Evolutionary conservation across 2,888 invertebrate species (phyloP), one percentile per base, ranked within the genome.

Genomic region (Crossocerus cetratus): DNA sequence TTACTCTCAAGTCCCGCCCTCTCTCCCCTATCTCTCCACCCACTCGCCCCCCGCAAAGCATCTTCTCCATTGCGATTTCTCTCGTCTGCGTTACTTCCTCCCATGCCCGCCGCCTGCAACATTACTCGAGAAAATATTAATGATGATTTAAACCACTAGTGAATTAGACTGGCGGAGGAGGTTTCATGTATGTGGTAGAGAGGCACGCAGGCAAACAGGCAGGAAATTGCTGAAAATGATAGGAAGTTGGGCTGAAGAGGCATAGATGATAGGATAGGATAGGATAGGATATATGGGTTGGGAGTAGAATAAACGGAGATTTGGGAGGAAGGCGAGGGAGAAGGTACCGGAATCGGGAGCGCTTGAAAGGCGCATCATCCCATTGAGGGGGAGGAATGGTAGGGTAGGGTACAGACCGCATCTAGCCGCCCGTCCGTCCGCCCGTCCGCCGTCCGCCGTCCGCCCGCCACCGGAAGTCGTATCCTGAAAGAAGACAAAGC

Each of bases 401-500:
- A n/a, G n/a, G n/a, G n/a, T n/a, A n/a, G n/a, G n/a, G n/a, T n/a
- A n/a, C n/a, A n/a, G n/a, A n/a, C 80, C 80, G 84, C 84, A 84
- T 84, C 84, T 85, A 84, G 77, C 80, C 84, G 82, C 84, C n/a
- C n/a, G n/a, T n/a, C n/a, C n/a, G n/a, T n/a, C n/a, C n/a, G n/a
- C n/a, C n/a, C n/a, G n/a, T n/a, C n/a, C n/a, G n/a, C n/a, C n/a
- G n/a, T n/a, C n/a, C n/a, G n/a, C n/a, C n/a, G n/a, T n/a, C n/a
- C n/a, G n/a, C n/a, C 8, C 32, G 82, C 85, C 83, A 87, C 90
- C 90, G 90, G 90, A 90, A 90, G 90, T 90, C 87, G 88, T 88
- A 88, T 88, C 87, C 87, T 32, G 87, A 85, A 85, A 86, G 85
- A 86, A 88, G 88, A 89, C 88, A 88, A 88, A 86, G 84, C 85